Base-by-base conservation (phyloP, 2,888 invertebrate species). In the Dusona sp. region DNA sequence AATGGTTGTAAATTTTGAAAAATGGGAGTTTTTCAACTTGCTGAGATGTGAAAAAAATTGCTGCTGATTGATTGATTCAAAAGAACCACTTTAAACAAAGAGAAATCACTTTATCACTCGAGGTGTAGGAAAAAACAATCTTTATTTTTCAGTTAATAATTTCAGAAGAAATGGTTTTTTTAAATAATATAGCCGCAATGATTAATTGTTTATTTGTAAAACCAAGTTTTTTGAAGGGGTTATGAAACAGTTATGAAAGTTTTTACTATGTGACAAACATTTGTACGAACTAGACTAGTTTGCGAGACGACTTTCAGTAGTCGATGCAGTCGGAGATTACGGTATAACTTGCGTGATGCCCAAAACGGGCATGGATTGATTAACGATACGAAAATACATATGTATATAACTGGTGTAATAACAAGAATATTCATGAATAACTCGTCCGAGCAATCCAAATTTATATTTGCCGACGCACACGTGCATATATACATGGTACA, bases 341-440 rank as follows among this genome's bases (percentile, higher is more conserved):
- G 38, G 33, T 74, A 22, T 19, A 51, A 51, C 48, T 36, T 51
- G 29, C 8, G 42, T 33, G 45, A 68, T 42, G 65, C 57, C 51
- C 25, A 48, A 42, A 36, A 72, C 36, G 36, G n/a, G n/a, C 61
- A 64, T 57, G 75, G 75, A 80, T 80, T 84, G 80, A 80, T 84
- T 75, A 80, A 84, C 79, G 84, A 64, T 73, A 79, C 75, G 51
- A 61, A 64, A 75, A 64, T 61, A 16, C 22, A 22, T 33, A 36
- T 65, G 51, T 25, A 61, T 42, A 42, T 75, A 54, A 51, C 36
- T 57, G 36, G 25, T 51, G 48, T 29, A 48, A 64, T 67, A 78
- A 78, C 73, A 67, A 78, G 78, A n/a, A 61, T 48, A 74, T 42
- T 42, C 25, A 42, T 19, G 61, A 42, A 4, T 64, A 33, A 64